These are phyloP conservation scores for Bactericera cockerelli DNA, from an alignment of 1,140 invertebrate species.

Conservation along the genomic window DNA sequence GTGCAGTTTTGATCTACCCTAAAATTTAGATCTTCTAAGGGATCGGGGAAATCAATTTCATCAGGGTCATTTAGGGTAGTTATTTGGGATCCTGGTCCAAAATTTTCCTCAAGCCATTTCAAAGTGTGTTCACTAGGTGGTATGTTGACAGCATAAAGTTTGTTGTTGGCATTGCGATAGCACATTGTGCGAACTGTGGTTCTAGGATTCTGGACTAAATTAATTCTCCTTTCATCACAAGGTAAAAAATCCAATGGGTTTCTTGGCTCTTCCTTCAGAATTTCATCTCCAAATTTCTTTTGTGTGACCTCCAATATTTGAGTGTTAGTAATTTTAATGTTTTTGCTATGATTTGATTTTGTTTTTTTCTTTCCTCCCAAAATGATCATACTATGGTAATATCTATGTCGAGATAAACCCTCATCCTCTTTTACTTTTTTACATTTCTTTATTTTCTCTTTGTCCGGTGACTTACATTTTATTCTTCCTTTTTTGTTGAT, in stretches of 20 bases:
- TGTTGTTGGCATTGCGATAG: neutral
- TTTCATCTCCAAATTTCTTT: neutral
- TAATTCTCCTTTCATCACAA: no score
- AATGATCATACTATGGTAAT: constrained; percentile 6
- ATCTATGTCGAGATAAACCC: neutral
- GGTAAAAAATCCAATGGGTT: no score
- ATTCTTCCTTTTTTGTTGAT: no score
- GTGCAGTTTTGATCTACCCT: no score
- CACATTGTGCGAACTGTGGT: neutral
- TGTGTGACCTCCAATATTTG: neutral
- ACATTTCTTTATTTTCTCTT: no score
- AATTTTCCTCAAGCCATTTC: constrained; percentile 4
- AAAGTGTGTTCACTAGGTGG: constrained; percentile 1
- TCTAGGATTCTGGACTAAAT: no score
- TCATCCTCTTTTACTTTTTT: neutral
- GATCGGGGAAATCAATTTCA: neutral
- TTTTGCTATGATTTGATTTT: neutral
- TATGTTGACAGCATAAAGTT: neutral
- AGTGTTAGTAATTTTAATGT: neutral
- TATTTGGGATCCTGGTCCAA: neutral
- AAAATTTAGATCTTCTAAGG: no score
- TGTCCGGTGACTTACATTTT: no score
- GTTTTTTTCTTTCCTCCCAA: constrained; percentile 6
- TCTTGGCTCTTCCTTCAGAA: neutral
- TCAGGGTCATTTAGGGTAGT: neutral